A percentile compares a stretch with the other conserved stretches of the same genome.
Evolutionary conservation across 2,113 vertebrate species (phyloP).

Genomic region (Prolemur simus): DNA sequence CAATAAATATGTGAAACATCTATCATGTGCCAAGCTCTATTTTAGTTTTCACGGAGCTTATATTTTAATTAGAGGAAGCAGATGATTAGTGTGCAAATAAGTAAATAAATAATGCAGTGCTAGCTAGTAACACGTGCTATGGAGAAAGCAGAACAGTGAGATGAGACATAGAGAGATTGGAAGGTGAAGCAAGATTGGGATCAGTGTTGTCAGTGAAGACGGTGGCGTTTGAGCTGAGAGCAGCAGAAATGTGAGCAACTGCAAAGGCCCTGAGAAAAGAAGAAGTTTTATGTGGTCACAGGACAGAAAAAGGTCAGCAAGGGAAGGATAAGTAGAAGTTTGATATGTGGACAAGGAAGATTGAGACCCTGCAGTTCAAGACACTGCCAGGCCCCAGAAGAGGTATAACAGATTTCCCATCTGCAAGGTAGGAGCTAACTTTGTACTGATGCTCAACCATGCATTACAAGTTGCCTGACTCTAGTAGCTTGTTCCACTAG

Average conservation of each 20-base stretch:
- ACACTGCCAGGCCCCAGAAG: not conserved
- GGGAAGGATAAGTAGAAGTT: not conserved
- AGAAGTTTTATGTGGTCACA: too few species aligned
- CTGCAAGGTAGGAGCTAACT: not conserved
- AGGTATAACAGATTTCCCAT: not conserved
- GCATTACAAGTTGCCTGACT: slow-evolving; percentile 2
- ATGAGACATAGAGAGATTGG: not conserved
- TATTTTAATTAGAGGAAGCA: not conserved
- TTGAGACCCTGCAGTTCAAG: not conserved
- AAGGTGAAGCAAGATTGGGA: too few species aligned
- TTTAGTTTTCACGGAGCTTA: not conserved
- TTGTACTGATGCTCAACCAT: not conserved
- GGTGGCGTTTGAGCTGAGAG: not conserved
- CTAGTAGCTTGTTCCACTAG: slow-evolving; percentile 67
- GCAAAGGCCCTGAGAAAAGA: not conserved
- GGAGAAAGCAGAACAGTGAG: not conserved
- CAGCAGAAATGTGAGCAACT: too few species aligned
- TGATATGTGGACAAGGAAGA: not conserved
- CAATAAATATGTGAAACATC: not conserved
- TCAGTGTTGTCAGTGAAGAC: fast-evolving
- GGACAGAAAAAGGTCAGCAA: not conserved
- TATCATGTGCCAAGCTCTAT: not conserved
- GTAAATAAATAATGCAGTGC: not conserved
- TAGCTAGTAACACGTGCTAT: not conserved
- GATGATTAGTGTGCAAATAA: not conserved